phyloP scores from a whole-genome alignment of 2,888 invertebrate genomes.

The Hemaris fuciformis region DNA sequence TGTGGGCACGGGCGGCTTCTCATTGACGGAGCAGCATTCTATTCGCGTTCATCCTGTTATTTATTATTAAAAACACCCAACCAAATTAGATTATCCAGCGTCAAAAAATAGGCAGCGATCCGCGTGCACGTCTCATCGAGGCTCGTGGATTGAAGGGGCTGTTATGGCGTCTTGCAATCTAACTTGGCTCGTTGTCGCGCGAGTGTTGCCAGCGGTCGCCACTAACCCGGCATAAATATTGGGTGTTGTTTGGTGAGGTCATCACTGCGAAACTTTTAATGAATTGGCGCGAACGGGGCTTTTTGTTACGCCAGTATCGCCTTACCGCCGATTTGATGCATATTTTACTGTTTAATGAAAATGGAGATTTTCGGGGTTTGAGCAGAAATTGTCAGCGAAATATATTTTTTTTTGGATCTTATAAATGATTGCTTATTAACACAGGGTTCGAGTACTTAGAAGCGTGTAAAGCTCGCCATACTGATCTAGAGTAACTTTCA shows the following conservation, averaged over 20 bases:
- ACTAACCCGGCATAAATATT: conserved; percentile 51
- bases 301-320: conserved; percentile 26
- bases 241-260: conserved; percentile 42
- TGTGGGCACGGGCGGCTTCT: conserved; percentile 21
- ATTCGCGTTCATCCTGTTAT: conserved; percentile 40
- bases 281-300: conserved; percentile 55
- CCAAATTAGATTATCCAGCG: conserved; percentile 45
- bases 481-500: too few relatives aligned
- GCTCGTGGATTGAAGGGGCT: conserved; percentile 45
- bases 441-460: too few relatives aligned
- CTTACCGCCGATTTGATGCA: background rate
- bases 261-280: conserved; percentile 68
- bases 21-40: too few relatives aligned
- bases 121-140: conserved; percentile 39
- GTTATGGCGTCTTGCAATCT: conserved; percentile 61
- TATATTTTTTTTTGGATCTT: too few relatives aligned
- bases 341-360: background rate
- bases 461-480: too few relatives aligned
- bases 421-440: too few relatives aligned
- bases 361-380: background rate
- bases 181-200: conserved; percentile 70
- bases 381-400: too few relatives aligned
- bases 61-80: conserved; percentile 47
- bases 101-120: conserved; percentile 34
- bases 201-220: conserved; percentile 50